Percentiles rank a stretch among this genome's conserved stretches.
phyloP scores from a whole-genome alignment of 1,140 invertebrate genomes.

The Drosophila virilis region DNA sequence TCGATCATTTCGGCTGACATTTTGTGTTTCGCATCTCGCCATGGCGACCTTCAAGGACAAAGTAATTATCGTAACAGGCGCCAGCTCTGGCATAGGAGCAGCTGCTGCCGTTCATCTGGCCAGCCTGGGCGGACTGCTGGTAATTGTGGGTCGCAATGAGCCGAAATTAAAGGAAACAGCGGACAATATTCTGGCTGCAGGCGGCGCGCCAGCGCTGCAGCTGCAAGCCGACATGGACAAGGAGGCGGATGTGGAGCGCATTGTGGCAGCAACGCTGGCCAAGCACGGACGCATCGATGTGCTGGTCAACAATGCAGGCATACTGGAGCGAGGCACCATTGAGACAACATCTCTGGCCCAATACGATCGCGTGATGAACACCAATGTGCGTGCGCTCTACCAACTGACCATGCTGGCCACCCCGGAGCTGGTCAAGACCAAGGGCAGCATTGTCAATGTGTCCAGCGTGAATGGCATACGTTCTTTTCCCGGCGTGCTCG shows the following conservation, averaged over 20 bases:
- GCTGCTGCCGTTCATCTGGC: conserved; percentile 91
- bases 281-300: conserved; percentile 91
- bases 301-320: conserved; percentile 94
- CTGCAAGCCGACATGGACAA: conserved; percentile 88
- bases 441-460: conserved; percentile 96
- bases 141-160: conserved; percentile 90
- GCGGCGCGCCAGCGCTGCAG: conserved; percentile 45
- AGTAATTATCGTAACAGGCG: conserved; percentile 91
- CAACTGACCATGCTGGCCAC: conserved; percentile 93
- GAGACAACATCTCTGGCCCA: conserved; percentile 93
- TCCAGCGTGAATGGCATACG: conserved; percentile 94
- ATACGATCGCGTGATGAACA: conserved; percentile 93
- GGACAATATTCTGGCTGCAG: conserved; percentile 83
- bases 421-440: conserved; percentile 91
- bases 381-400: conserved; percentile 93
- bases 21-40: background rate
- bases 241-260: conserved; percentile 89
- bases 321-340: conserved; percentile 91
- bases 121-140: conserved; percentile 89
- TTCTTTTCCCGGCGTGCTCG: conserved; percentile 90
- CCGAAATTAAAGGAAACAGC: conserved; percentile 86
- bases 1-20: conserved; percentile 6
- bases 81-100: conserved; percentile 94
- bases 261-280: conserved; percentile 89
- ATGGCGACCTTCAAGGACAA: conserved; percentile 87